Base-by-base conservation (phyloP, 2,888 invertebrate genomes). In the Drosophila mulleri region DNA sequence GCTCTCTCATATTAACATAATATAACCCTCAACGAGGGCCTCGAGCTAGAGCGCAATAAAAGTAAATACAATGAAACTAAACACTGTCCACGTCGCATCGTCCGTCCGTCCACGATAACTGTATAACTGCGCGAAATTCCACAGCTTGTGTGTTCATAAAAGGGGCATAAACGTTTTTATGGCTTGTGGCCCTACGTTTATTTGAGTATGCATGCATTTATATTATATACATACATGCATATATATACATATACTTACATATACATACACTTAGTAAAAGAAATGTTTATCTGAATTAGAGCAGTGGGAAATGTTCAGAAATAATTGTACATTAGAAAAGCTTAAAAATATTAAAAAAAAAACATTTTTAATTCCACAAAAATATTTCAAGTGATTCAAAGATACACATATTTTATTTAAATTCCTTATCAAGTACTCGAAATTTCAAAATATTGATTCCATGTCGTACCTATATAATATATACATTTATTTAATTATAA, bases 141-240 rank as follows among this genome's bases (percentile, higher is more conserved):
- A 83, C 83, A 83, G 83, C 83, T 83, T 83, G 83, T 88, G 83
- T 88, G 83, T 88, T 75, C 87, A 83, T 85, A 85, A 88, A 83
- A 85, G 72, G 67, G 58, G 73, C 83, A 88, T 88, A 86, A 88
- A 80, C 83, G 80, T 71, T 88, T 83, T 83, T 88, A 83, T 83
- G 75, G 70, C 78, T 58, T 57, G 73, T 71, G 62, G 80, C 83
- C 84, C 73, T 79, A 32, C 54, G 41, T 88, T 87, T 76, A 61
- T 63, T 64, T 56, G 45, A 48, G 48, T 76, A 44, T 23, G 48
- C 39, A 45, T 12, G 11, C 9, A 29, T 29, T 29, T 2, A 29
- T 29, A 29, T 29, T 29, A 29, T 29, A 56, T 4, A 57, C 2
- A 35, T 1, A 14, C 0, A 7, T 8, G 9, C 8, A 48, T 29